Percentiles rank a stretch among this genome's conserved stretches.
These are phyloP conservation scores for Cryptus viduatorius DNA, from an alignment of 2,888 invertebrate genomes.

Conservation along the genomic window DNA sequence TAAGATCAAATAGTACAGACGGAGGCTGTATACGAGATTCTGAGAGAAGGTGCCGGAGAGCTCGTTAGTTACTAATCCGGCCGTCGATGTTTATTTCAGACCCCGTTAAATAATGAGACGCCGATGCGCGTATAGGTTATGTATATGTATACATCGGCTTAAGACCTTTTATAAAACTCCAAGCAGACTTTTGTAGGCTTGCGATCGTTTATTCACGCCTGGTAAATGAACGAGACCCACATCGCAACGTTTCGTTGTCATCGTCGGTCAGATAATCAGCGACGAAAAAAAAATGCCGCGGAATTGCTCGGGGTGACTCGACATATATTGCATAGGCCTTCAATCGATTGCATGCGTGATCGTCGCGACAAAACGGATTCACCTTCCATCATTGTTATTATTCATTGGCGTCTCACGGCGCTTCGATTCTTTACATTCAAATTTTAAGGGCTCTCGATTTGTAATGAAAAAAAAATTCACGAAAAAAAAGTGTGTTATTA, in stretches of 20 bases:
- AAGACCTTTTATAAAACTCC: constrained; percentile 39
- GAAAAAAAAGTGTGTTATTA: not conserved
- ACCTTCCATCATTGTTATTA: constrained; percentile 5
- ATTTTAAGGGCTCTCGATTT: constrained; percentile 5
- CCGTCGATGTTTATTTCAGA: constrained; percentile 56
- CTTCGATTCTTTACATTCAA: constrained; percentile 32
- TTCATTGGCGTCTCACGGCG: not conserved
- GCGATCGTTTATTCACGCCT: constrained; percentile 21
- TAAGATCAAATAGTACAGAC: constrained; percentile 33
- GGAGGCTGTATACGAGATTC: not conserved
- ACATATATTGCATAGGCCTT: constrained; percentile 11
- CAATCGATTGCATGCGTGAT: not conserved
- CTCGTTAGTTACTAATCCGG: constrained; percentile 65
- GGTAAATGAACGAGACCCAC: not conserved
- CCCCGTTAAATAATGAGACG: constrained; percentile 62
- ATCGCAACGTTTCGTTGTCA: not conserved
- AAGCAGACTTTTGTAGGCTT: not conserved
- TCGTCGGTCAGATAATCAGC: not conserved
- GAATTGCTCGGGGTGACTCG: constrained; percentile 32
- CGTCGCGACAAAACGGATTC: constrained; percentile 4
- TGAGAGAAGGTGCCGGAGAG: constrained; percentile 41
- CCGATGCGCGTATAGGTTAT: constrained; percentile 41
- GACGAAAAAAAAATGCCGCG: not conserved
- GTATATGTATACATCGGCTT: constrained; percentile 47
- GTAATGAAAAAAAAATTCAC: not conserved